These are phyloP conservation scores for Heliconius nattereri DNA, from an alignment of 1,140 invertebrate genomes.

Conservation along the genomic window DNA sequence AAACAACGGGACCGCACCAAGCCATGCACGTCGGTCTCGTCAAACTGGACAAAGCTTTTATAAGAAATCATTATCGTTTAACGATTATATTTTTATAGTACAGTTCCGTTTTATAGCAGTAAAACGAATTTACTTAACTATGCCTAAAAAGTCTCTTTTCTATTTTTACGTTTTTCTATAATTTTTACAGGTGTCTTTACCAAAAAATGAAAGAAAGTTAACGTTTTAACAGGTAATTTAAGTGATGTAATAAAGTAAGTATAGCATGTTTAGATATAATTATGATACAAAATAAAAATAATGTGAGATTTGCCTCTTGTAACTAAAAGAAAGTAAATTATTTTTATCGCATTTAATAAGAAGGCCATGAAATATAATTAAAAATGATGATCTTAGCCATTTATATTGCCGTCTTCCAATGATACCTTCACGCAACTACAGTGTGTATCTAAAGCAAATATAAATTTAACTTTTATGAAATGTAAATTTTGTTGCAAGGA, in stretches of 20 bases:
- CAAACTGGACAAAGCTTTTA: conserved; percentile 10
- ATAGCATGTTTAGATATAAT: not conserved
- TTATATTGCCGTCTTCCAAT: too few relatives aligned
- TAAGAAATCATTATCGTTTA: conserved; percentile 14
- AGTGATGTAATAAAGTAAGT: not conserved
- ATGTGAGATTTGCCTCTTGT: not conserved
- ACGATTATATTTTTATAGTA: conserved; percentile 13
- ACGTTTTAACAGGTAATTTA: not conserved
- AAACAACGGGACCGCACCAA: conserved; percentile 9
- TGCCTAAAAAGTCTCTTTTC: not conserved
- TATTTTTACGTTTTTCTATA: not conserved
- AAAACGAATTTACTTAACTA: not conserved
- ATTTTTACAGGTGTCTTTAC: not conserved
- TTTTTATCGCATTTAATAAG: not conserved
- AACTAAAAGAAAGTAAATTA: not conserved
- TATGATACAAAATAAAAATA: not conserved
- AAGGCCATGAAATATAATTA: not conserved
- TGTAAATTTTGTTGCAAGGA: too few relatives aligned
- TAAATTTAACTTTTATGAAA: too few relatives aligned
- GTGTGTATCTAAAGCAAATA: too few relatives aligned
- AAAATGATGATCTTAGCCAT: not conserved
- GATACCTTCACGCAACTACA: too few relatives aligned
- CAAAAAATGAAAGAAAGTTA: not conserved
- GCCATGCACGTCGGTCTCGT: not conserved
- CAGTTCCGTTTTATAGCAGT: conserved; percentile 3